phyloP scores from a whole-genome alignment of 2,113 vertebrate genomes.

The Chaenocephalus aceratus region DNA sequence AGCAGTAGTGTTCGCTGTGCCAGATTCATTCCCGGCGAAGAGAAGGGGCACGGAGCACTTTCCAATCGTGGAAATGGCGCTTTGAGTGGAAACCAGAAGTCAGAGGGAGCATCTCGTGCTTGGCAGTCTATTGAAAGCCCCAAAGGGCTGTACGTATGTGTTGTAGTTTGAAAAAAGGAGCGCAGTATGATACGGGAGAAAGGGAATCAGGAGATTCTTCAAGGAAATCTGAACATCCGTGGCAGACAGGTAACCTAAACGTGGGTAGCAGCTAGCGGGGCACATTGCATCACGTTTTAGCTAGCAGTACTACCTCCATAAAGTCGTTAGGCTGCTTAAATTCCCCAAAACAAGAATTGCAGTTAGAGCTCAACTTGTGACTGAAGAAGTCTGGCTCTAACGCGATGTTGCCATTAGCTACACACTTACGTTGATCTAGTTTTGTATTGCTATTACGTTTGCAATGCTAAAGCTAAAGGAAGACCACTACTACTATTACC shows the following conservation, averaged over 20 bases:
- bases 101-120: constrained; percentile 7
- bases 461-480: constrained; percentile 24
- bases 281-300: constrained; percentile 72
- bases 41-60: constrained; percentile 30
- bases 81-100: constrained; percentile 45
- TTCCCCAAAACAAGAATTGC: not conserved
- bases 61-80: constrained; percentile 67
- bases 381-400: not conserved
- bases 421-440: not conserved
- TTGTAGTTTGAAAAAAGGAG: constrained; percentile 10
- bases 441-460: not conserved
- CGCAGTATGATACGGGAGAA: constrained; percentile 67
- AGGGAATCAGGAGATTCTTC: constrained; percentile 24
- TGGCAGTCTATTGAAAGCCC: constrained; percentile 1
- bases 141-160: not conserved
- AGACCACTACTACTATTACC: not conserved
- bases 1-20: not conserved
- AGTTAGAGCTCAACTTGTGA: not conserved
- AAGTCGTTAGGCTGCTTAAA: not conserved
- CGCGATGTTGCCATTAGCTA: constrained; percentile 19
- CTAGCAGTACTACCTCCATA: not conserved
- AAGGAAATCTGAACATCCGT: constrained; percentile 43
- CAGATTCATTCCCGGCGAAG: not conserved
- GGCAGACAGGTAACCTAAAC: constrained; percentile 63
- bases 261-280: constrained; percentile 47